Conservation (phyloP, 1,140 invertebrate genomes). For the Agrypnia vestita region DNA sequence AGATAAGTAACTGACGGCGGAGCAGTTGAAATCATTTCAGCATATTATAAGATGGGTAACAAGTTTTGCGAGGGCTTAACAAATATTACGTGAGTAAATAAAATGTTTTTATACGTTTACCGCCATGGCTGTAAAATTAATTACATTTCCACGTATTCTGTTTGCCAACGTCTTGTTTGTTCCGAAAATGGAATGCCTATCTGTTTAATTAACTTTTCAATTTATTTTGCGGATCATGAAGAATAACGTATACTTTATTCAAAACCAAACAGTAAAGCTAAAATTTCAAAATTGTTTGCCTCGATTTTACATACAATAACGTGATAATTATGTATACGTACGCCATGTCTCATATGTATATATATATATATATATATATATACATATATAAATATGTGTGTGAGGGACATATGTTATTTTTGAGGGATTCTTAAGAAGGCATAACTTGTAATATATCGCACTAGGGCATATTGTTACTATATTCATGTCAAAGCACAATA, state of each 20-base stretch:
- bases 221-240: constrained; percentile 30
- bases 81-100: constrained; percentile 47
- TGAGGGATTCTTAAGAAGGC: too few species aligned
- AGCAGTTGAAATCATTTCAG: constrained; percentile 13
- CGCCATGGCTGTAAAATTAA: constrained; percentile 38
- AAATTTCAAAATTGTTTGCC: background rate
- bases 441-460: too few species aligned
- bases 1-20: constrained; percentile 32
- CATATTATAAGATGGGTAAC: constrained; percentile 1
- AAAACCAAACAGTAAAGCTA: constrained; percentile 25
- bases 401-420: too few species aligned
- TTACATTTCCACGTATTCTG: constrained; percentile 46
- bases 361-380: too few species aligned
- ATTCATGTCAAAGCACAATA: too few species aligned
- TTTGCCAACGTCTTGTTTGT: constrained; percentile 40
- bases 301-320: background rate
- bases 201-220: constrained; percentile 34
- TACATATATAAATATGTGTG: too few species aligned
- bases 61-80: constrained; percentile 14
- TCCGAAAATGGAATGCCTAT: constrained; percentile 26
- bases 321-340: background rate
- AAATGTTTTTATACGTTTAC: constrained; percentile 45
- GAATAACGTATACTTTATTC: constrained; percentile 7
- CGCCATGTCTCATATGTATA: background rate
- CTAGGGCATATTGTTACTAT: too few species aligned